Conservation (phyloP, 2,113 vertebrate species). For the Struthio camelus region DNA sequence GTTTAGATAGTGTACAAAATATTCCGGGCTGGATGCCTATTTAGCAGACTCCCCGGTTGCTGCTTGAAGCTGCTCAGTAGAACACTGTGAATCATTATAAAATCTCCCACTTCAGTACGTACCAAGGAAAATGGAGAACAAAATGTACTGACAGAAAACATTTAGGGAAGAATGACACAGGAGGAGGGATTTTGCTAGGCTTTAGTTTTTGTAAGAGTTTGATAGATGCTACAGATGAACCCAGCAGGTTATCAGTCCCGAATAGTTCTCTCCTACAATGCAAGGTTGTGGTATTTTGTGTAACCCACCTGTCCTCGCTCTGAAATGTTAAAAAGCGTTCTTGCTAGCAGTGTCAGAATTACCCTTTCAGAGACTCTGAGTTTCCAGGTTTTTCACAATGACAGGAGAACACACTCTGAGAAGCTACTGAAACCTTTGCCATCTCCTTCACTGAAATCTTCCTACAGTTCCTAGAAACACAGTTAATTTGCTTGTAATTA, state of each 20-base stretch:
- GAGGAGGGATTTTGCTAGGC: conserved; percentile 21
- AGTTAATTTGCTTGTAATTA: not conserved
- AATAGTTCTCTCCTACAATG: rapidly evolving
- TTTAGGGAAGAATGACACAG: not conserved
- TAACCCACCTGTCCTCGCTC: not conserved
- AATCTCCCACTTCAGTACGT: conserved; percentile 32
- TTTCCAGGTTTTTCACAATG: not conserved
- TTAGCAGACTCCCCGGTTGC: conserved; percentile 62
- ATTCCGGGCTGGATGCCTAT: conserved; percentile 58
- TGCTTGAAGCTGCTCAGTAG: conserved; percentile 56
- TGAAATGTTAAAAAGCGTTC: not conserved
- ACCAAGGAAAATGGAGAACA: conserved; percentile 37
- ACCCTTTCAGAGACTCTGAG: not conserved
- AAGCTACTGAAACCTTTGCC: not conserved
- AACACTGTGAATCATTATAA: conserved; percentile 57
- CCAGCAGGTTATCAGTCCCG: not conserved
- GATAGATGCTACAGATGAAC: not conserved
- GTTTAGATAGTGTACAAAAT: conserved; percentile 57
- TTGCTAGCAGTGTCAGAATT: not conserved
- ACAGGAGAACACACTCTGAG: not conserved
- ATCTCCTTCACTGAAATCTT: not conserved
- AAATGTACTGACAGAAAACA: conserved; percentile 52
- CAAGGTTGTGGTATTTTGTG: not conserved
- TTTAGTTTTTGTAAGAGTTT: not conserved
- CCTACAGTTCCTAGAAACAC: not conserved